phyloP scores from a whole-genome alignment of 1,140 invertebrate genomes.

The Ruditapes philippinarum region DNA sequence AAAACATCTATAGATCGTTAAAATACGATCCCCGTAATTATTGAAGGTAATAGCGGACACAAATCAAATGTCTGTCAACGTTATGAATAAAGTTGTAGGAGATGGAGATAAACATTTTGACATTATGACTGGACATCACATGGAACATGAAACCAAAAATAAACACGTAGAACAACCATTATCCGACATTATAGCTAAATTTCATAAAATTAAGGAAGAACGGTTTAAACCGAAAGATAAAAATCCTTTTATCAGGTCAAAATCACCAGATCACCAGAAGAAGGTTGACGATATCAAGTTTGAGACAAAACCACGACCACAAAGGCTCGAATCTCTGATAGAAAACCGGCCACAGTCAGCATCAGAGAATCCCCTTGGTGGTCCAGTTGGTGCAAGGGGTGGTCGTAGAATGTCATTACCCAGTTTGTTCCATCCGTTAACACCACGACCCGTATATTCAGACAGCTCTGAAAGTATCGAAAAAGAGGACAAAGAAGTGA shows the following conservation, averaged over 20 bases:
- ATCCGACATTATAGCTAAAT: slow-evolving; percentile 2
- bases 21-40: too few species aligned
- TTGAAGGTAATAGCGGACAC: too few species aligned
- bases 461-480: neutral
- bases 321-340: neutral
- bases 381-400: neutral
- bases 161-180: neutral
- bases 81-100: neutral
- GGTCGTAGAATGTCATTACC: slow-evolving; percentile 26
- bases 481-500: neutral
- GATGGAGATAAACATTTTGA: neutral
- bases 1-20: too few species aligned
- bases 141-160: neutral
- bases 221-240: neutral
- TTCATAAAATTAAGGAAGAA: slow-evolving; percentile 36
- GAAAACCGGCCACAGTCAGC: neutral
- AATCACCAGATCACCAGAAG: neutral
- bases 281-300: neutral
- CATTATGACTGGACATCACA: neutral
- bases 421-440: slow-evolving; percentile 34
- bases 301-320: neutral
- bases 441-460: neutral
- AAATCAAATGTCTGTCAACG: neutral
- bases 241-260: neutral
- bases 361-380: neutral